A percentile compares a stretch with the other conserved stretches of the same genome.
These are phyloP conservation scores for Onychostruthus taczanowskii DNA, from an alignment of 2,113 vertebrate genomes.

Conservation along the genomic window DNA sequence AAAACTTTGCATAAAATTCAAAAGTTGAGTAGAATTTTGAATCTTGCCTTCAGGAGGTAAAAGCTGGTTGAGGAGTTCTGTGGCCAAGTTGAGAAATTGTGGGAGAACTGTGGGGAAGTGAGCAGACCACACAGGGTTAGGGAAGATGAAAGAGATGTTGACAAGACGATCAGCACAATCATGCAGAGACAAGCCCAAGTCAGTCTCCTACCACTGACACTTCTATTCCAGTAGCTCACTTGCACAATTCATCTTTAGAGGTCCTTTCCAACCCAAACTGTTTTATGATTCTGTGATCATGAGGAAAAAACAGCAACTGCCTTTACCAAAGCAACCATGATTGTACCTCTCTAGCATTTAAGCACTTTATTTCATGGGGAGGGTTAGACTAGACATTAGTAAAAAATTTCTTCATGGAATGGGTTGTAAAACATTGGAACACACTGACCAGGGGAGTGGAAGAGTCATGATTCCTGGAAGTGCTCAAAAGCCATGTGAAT, in stretches of 20 bases:
- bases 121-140: neutral
- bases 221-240: neutral
- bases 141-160: neutral
- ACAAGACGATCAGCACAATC: neutral
- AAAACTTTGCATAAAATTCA: neutral
- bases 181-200: neutral
- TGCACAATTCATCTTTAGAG: neutral
- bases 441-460: neutral
- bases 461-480: neutral
- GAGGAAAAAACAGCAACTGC: neutral
- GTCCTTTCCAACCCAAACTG: neutral
- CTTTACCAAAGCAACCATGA: neutral
- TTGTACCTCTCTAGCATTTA: neutral
- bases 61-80: neutral
- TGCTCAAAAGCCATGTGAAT: neutral
- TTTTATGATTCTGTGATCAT: neutral
- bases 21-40: neutral
- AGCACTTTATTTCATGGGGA: neutral
- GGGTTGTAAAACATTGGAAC: neutral
- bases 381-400: neutral
- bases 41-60: neutral
- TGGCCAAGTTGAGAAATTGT: neutral
- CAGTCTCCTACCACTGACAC: neutral
- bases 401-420: neutral
- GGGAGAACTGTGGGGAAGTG: neutral